Base-by-base conservation (phyloP, 1,140 invertebrate species). In the Cyclargus thomasi region DNA sequence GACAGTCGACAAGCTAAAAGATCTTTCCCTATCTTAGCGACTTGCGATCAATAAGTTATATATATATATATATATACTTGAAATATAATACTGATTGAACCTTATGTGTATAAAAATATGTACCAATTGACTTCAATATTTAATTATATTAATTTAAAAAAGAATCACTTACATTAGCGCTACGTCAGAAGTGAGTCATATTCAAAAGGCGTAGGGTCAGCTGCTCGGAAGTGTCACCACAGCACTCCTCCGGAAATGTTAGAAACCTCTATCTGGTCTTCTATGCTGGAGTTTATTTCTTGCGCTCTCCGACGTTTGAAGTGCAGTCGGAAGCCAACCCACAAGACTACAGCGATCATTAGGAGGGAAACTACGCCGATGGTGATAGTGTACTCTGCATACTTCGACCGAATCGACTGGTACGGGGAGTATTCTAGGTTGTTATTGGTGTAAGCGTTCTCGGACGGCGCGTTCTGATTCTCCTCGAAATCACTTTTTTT, bases 181-280 rank as follows among this genome's bases (percentile, higher is more conserved):
- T 91, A 91, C 87, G 90, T 91, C 72, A 91, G 81, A 74, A 91
- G 88, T 75, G 91, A 92, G 78, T 92, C 91, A 76, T 92, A 93
- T 79, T 92, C 91, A 74, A 92, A 89, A 65, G 88, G 91, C 69
- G 88, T 90, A 57, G 92, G 91, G 77, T 92, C 92, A 79, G 84
- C 86, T 83, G 90, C 88, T 69, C 91, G 86, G 73, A 92, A 75
- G 82, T 92, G 93, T 95, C 94, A 95, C 94, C 94, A 95, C 20
- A 94, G 90, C 74, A 94, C 94, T 2, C 93, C 92, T 11, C 93
- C 92, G 8, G 93, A 92, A 72, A 95, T 91, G 81, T 92, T 94
- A 68, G 92, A 92, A 76, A 94, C 94, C 78, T 94, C 94, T 83
- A 94, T 94, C 80, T 94, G 93, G 73, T 94, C 92, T 73, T 92